Percentiles rank a stretch among this genome's conserved stretches.
Conservation (phyloP, 2,797 vertebrate genomes). For the Centroberyx gerrardi region DNA sequence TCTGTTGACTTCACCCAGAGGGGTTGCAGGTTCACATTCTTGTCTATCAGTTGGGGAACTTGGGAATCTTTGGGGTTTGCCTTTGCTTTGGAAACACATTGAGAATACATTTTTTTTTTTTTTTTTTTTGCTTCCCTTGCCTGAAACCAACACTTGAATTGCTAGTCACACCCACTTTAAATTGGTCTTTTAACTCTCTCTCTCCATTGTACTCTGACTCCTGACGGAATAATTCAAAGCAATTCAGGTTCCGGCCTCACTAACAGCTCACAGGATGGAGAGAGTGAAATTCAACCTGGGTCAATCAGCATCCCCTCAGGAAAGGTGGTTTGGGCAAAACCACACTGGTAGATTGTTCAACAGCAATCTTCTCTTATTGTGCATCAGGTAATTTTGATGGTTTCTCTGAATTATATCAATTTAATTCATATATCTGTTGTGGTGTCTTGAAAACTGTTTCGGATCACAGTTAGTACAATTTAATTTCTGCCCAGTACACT, state of each 20-base stretch:
- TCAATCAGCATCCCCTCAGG: too few relatives aligned
- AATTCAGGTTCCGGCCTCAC: neutral
- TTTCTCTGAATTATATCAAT: slow-evolving; percentile 15
- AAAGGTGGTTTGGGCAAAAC: too few relatives aligned
- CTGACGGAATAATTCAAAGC: too few relatives aligned
- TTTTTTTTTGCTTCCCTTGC: neutral
- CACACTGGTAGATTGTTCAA: too few relatives aligned
- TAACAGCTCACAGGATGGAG: neutral
- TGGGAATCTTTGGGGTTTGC: slow-evolving; percentile 1
- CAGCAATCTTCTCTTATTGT: neutral
- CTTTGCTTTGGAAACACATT: neutral
- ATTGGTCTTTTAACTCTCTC: neutral
- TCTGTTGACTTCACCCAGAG: neutral
- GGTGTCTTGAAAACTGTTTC: neutral
- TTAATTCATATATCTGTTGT: neutral
- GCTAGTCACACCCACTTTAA: neutral
- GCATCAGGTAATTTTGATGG: neutral
- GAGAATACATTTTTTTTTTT: neutral
- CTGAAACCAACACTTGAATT: slow-evolving; percentile 3
- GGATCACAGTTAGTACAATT: too few relatives aligned
- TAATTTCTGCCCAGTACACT: too few relatives aligned
- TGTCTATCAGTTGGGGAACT: neutral
- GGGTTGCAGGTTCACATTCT: neutral
- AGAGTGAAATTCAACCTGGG: neutral
- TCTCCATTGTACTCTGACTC: too few relatives aligned